These are phyloP conservation scores for Panagrolaimus sp. DNA, from an alignment of 1,140 invertebrate species.

Conservation along the genomic window DNA sequence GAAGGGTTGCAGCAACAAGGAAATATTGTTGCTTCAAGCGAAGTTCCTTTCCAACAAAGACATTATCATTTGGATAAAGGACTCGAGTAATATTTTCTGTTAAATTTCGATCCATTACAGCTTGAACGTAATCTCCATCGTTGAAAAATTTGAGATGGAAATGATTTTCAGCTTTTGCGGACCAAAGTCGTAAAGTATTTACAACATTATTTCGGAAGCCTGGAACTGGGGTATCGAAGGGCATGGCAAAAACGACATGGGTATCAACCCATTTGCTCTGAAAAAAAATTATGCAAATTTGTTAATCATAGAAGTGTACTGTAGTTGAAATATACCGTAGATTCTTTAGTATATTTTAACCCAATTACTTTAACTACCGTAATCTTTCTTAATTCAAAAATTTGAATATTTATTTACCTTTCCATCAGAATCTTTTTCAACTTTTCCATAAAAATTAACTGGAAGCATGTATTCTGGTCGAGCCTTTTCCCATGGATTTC, in stretches of 20 bases:
- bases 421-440: slow-evolving; percentile 77
- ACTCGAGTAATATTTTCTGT: slow-evolving; percentile 97
- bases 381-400: background rate
- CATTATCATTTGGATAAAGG: slow-evolving; percentile 96
- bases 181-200: slow-evolving; percentile 94
- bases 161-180: slow-evolving; percentile 90
- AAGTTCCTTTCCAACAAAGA: slow-evolving; percentile 92
- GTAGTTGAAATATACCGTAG: background rate
- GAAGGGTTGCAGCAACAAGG: slow-evolving; percentile 93
- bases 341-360: no score
- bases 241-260: slow-evolving; percentile 89
- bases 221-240: slow-evolving; percentile 94
- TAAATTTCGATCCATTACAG: slow-evolving; percentile 89
- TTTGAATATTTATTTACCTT: slow-evolving; percentile 61
- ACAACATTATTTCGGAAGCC: slow-evolving; percentile 97
- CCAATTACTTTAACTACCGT: background rate
- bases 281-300: slow-evolving; percentile 17
- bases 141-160: slow-evolving; percentile 98
- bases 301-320: background rate
- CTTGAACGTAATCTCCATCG: slow-evolving; percentile 97
- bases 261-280: slow-evolving; percentile 53
- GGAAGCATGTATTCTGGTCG: slow-evolving; percentile 87
- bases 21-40: slow-evolving; percentile 98
- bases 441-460: slow-evolving; percentile 89
- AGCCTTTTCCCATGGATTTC: slow-evolving; percentile 92